These are phyloP conservation scores for Chrysina gloriosa DNA, from an alignment of 2,888 invertebrate genomes.

Conservation along the genomic window DNA sequence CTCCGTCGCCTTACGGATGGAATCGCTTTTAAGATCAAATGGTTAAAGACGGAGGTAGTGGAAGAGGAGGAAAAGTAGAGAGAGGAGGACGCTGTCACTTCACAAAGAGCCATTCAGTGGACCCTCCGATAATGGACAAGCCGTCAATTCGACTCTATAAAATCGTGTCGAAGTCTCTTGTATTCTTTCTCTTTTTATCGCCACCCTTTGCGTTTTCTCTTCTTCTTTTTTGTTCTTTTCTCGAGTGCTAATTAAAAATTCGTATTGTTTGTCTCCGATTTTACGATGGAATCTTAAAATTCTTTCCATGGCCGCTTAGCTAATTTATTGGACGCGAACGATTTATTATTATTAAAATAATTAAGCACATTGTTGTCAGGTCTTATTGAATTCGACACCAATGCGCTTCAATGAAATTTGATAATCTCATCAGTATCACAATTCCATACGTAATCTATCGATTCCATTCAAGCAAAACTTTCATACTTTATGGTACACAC, in stretches of 20 bases:
- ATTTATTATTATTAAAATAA: not conserved
- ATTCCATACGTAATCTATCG: too few species aligned
- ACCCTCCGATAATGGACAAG: constrained; percentile 46
- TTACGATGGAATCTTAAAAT: not conserved
- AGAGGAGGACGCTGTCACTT: constrained; percentile 39
- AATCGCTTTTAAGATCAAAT: constrained; percentile 54
- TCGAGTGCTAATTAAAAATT: constrained; percentile 17
- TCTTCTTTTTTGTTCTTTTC: not conserved
- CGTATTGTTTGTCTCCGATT: constrained; percentile 3
- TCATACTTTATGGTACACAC: not conserved
- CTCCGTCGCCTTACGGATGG: constrained; percentile 49
- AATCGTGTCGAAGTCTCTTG: constrained; percentile 29
- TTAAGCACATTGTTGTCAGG: too few species aligned
- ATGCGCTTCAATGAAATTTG: too few species aligned
- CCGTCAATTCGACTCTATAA: constrained; percentile 40
- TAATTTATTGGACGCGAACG: not conserved
- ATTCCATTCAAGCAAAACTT: not conserved
- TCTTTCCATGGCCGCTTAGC: not conserved
- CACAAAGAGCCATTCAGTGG: constrained; percentile 49
- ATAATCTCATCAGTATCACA: too few species aligned
- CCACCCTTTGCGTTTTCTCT: not conserved
- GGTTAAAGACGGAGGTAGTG: constrained; percentile 47
- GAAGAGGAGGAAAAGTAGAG: not conserved
- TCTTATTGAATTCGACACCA: too few species aligned
- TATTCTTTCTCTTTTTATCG: constrained; percentile 5